Evolutionary conservation across 2,888 invertebrate species (phyloP).

Genomic region (Cephus nigrinus): DNA sequence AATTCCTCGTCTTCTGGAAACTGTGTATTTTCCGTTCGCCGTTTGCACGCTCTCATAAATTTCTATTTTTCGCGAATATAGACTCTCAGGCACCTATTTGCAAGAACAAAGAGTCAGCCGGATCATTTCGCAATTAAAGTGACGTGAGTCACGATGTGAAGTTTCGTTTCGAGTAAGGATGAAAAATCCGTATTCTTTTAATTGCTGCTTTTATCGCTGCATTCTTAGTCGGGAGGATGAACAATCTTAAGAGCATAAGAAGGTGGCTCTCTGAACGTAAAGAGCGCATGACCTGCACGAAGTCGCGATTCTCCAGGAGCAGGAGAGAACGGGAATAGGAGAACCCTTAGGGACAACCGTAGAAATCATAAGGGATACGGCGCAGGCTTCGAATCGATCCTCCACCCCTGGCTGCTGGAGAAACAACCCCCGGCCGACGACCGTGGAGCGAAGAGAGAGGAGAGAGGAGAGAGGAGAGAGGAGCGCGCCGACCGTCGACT

Average conservation of each 20-base stretch:
- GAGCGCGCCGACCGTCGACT: slow-evolving; percentile 45
- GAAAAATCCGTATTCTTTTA: no score
- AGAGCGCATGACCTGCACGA: slow-evolving; percentile 4
- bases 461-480: not conserved
- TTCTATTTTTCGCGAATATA: not conserved
- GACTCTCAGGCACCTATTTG: no score
- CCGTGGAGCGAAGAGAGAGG: slow-evolving; percentile 11
- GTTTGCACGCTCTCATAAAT: slow-evolving; percentile 12
- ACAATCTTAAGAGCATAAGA: not conserved
- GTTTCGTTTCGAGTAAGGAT: no score
- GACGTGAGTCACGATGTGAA: no score
- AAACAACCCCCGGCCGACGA: slow-evolving; percentile 4
- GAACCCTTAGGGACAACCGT: not conserved
- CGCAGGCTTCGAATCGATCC: slow-evolving; percentile 59
- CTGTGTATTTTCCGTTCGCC: not conserved
- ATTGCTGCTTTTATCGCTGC: no score
- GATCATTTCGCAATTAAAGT: no score
- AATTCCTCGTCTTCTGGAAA: not conserved
- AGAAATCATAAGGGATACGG: slow-evolving; percentile 29
- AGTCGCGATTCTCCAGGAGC: not conserved
- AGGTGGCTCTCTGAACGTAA: not conserved
- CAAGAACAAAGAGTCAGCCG: no score
- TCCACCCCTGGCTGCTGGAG: slow-evolving; percentile 25
- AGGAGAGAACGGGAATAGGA: not conserved
- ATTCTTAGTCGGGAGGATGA: not conserved